Evolutionary conservation across 2,113 vertebrate genomes (phyloP).

Genomic region (Tonatia bakeri): DNA sequence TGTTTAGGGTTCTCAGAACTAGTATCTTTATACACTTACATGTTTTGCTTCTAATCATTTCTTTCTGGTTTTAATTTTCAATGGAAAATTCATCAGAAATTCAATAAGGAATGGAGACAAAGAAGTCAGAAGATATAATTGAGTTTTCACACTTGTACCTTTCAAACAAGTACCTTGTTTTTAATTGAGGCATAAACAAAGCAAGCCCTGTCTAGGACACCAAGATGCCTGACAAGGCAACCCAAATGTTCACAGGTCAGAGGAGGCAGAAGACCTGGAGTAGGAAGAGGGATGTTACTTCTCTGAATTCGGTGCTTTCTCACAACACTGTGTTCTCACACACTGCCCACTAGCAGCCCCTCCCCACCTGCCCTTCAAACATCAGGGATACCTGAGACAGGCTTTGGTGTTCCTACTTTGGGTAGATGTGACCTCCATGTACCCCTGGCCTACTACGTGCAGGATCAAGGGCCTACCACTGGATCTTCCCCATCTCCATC

Average conservation of each 20-base stretch:
- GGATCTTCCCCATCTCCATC: background rate
- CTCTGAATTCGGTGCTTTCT: background rate
- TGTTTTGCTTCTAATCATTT: constrained; percentile 2
- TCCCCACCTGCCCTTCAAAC: background rate
- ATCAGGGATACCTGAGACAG: background rate
- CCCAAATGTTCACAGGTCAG: constrained; percentile 1
- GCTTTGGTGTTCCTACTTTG: background rate
- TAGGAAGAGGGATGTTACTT: background rate
- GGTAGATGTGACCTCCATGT: background rate
- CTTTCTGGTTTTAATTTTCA: background rate
- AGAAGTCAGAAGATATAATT: background rate
- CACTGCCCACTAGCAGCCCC: background rate
- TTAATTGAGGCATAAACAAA: background rate
- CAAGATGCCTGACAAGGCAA: constrained; percentile 34
- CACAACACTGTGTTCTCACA: background rate
- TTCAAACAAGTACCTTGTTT: background rate
- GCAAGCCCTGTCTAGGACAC: background rate
- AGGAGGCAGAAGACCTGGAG: constrained; percentile 12
- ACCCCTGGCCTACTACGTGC: constrained; percentile 18
- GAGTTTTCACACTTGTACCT: background rate
- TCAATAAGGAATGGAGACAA: background rate
- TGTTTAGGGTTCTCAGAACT: background rate
- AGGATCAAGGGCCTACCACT: background rate
- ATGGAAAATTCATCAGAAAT: background rate
- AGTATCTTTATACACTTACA: background rate